Evolutionary conservation across 2,113 vertebrate genomes (phyloP).

Genomic region (Ictidomys tridecemlineatus): DNA sequence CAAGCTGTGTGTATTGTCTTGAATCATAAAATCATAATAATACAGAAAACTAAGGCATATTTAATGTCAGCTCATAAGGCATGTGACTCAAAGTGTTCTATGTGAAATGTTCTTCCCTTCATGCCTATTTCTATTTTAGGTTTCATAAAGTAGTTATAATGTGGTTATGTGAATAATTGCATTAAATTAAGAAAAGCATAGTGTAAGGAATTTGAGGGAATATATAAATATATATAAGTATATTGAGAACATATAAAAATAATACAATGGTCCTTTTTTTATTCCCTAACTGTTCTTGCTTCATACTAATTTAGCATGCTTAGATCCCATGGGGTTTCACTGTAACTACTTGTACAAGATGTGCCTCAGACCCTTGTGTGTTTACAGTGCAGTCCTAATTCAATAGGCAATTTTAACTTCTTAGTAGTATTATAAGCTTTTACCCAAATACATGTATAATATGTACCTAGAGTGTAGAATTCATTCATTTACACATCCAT

Average conservation of each 20-base stretch:
- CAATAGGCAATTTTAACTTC: neutral
- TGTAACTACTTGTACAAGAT: neutral
- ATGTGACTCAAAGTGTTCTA: too few relatives aligned
- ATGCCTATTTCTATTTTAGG: too few relatives aligned
- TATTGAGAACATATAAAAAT: neutral
- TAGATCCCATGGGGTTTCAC: accelerated
- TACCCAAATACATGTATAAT: neutral
- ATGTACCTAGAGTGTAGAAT: neutral
- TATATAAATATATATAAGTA: too few relatives aligned
- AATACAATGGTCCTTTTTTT: neutral
- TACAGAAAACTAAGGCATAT: too few relatives aligned
- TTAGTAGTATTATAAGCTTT: neutral
- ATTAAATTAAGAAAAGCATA: neutral
- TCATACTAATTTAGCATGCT: neutral
- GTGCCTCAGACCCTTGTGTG: neutral
- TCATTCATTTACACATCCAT: neutral
- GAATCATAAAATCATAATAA: too few relatives aligned
- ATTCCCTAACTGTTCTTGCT: neutral
- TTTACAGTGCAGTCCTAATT: neutral
- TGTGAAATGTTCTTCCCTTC: too few relatives aligned
- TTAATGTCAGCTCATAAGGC: too few relatives aligned
- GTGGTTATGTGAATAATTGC: neutral
- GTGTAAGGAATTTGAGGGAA: neutral
- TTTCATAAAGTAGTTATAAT: neutral
- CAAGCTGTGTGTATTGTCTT: too few relatives aligned